Evolutionary conservation across 2,113 vertebrate genomes (phyloP).

Genomic region (Scytalopus superciliaris): DNA sequence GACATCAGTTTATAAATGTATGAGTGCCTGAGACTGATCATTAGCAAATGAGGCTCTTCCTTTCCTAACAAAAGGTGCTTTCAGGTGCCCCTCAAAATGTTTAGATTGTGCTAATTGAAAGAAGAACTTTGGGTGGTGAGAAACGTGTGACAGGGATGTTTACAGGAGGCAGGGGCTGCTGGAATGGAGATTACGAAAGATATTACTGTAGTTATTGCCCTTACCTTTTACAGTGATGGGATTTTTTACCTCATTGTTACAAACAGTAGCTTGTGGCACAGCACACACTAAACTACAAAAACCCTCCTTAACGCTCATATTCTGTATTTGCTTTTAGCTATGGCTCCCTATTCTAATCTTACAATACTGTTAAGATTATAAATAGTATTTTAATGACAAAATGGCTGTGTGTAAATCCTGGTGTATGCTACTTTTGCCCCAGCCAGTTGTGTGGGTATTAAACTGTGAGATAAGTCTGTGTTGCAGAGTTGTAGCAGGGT

Average conservation of each 20-base stretch:
- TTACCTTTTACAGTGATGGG: neutral
- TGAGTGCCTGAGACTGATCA: neutral
- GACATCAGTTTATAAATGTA: neutral
- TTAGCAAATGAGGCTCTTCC: neutral
- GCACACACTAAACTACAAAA: neutral
- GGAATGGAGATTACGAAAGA: neutral
- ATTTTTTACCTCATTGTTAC: neutral
- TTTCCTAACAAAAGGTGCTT: neutral
- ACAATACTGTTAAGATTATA: neutral
- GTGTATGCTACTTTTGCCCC: neutral
- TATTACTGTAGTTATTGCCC: neutral
- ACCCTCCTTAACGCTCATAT: neutral
- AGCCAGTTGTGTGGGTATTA: neutral
- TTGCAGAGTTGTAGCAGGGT: neutral
- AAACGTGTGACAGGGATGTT: neutral
- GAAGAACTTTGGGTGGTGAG: neutral
- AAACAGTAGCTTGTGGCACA: neutral
- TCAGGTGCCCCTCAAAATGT: neutral
- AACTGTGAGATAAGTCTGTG: neutral
- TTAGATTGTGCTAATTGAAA: neutral
- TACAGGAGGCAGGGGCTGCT: neutral
- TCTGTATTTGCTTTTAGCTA: neutral
- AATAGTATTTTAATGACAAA: neutral
- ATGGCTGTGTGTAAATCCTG: neutral
- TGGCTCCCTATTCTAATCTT: rapidly evolving